Conservation (phyloP, 1,140 invertebrate species). For the Pseudomyrmex dendroicus region DNA sequence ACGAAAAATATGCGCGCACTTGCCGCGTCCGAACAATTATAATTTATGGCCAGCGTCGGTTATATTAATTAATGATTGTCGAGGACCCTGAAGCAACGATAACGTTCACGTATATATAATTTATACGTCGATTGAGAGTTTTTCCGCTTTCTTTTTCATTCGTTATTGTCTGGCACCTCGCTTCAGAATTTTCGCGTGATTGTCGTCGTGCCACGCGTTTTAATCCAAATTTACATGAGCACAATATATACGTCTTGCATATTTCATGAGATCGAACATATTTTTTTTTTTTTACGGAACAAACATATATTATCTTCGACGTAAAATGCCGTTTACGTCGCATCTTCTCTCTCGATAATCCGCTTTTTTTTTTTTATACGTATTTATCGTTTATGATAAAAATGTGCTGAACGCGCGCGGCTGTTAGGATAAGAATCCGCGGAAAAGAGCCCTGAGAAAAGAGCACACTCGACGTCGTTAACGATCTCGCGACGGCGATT, state of each 20-base stretch:
- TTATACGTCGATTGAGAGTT: conserved; percentile 23
- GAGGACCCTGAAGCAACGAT: conserved; percentile 10
- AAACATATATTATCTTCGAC: conserved; percentile 30
- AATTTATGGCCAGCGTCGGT: conserved; percentile 33
- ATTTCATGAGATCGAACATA: conserved; percentile 32
- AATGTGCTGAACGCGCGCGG: neutral
- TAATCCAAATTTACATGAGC: conserved; percentile 36
- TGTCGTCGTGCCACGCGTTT: conserved; percentile 25
- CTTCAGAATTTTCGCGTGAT: conserved; percentile 40
- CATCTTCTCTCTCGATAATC: neutral
- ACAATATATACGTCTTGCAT: conserved; percentile 26
- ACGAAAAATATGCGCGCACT: neutral
- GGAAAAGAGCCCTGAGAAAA: neutral
- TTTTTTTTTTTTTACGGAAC: neutral
- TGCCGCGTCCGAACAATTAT: conserved; percentile 23
- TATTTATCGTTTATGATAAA: conserved; percentile 1
- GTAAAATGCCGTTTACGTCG: neutral
- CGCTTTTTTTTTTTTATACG: neutral
- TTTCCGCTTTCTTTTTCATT: neutral
- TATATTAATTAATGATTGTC: conserved; percentile 43
- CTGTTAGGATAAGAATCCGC: neutral
- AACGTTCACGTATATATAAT: neutral
- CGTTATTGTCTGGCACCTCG: conserved; percentile 16
- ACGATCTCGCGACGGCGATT: conserved; percentile 26
- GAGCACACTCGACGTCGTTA: neutral